Evolutionary conservation across 2,888 invertebrate genomes (phyloP).

Genomic region (Drosophila nr. perissopoda): DNA sequence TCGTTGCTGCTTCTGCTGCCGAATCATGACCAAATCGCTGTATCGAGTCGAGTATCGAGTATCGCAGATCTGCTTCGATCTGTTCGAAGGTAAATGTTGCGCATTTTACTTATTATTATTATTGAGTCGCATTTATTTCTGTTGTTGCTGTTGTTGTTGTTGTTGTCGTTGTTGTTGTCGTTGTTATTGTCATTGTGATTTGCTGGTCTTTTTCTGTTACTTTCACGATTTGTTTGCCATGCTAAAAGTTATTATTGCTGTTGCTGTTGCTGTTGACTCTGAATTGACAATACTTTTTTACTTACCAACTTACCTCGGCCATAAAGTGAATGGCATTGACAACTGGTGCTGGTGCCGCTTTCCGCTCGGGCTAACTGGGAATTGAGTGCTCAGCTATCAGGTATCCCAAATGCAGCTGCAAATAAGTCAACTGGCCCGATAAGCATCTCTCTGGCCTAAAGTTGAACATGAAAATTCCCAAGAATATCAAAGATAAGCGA

Average conservation of each 20-base stretch:
- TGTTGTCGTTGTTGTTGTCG: constrained; percentile 23
- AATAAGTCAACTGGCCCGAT: constrained; percentile 40
- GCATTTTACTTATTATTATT: constrained; percentile 43
- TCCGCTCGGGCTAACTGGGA: constrained; percentile 33
- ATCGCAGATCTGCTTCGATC: constrained; percentile 35
- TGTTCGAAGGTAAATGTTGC: constrained; percentile 13
- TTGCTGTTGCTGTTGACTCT: constrained; percentile 11
- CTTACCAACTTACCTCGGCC: constrained; percentile 33
- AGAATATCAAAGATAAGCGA: constrained; percentile 36
- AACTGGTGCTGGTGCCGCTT: constrained; percentile 21
- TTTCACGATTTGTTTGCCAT: constrained; percentile 62
- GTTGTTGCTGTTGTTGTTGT: background rate
- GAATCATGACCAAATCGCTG: constrained; percentile 67
- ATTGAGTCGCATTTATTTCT: constrained; percentile 28
- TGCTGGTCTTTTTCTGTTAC: constrained; percentile 60
- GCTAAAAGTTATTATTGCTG: constrained; percentile 7
- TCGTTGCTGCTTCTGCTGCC: constrained; percentile 27
- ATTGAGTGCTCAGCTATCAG: constrained; percentile 67
- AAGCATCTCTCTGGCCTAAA: constrained; percentile 33
- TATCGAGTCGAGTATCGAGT: constrained; percentile 20
- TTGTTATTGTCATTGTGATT: constrained; percentile 50
- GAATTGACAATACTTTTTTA: constrained; percentile 62
- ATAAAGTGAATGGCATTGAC: constrained; percentile 71
- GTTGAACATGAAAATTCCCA: constrained; percentile 17
- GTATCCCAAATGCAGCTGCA: constrained; percentile 45